Conservation (phyloP, 2,888 invertebrate species). For the Drosophila prolongata region DNA sequence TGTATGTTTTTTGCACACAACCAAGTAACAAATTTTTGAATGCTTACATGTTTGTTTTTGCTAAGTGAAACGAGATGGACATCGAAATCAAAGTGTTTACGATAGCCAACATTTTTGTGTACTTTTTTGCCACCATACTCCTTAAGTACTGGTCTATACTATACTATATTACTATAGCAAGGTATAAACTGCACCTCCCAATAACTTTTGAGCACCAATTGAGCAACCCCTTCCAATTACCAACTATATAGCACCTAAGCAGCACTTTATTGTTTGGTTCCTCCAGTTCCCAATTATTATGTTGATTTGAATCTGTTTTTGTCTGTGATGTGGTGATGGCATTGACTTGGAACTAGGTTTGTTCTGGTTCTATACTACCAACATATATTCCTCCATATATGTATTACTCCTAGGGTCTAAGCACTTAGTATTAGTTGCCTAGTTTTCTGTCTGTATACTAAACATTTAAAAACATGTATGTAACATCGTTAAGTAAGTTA, state of each 20-base stretch:
- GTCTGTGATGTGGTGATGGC: conserved; percentile 81
- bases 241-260: conserved; percentile 61
- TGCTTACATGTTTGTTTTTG: conserved; percentile 81
- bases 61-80: conserved; percentile 40
- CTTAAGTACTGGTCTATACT: conserved; percentile 60
- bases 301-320: conserved; percentile 54
- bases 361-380: conserved; percentile 64
- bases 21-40: conserved; percentile 68
- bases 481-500: conserved; percentile 59
- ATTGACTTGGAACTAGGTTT: conserved; percentile 67
- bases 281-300: conserved; percentile 27
- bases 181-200: conserved; percentile 71
- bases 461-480: neutral
- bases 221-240: conserved; percentile 59
- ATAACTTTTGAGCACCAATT: conserved; percentile 68
- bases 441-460: conserved; percentile 34
- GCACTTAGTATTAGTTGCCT: conserved; percentile 52
- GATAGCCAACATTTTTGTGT: conserved; percentile 51
- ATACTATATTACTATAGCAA: conserved; percentile 57
- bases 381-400: conserved; percentile 18
- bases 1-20: conserved; percentile 66
- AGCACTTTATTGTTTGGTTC: conserved; percentile 57
- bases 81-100: conserved; percentile 25
- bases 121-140: conserved; percentile 49
- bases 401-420: conserved; percentile 61